phyloP scores from a whole-genome alignment of 1,140 invertebrate genomes.

The Rhyzopertha dominica region DNA sequence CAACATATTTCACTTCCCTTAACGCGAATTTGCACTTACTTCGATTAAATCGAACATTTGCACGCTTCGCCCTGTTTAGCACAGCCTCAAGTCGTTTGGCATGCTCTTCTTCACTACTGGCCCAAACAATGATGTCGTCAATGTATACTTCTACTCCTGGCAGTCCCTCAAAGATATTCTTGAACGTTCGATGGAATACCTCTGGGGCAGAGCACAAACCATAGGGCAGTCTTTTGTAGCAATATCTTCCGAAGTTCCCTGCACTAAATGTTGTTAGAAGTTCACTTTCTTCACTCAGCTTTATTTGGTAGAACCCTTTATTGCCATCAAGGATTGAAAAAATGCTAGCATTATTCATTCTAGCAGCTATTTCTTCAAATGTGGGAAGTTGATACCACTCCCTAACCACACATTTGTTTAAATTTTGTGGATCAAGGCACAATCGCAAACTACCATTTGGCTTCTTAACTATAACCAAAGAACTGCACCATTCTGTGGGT shows the following conservation, averaged over 20 bases:
- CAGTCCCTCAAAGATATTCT: slow-evolving; percentile 4
- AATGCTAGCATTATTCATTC: slow-evolving; percentile 36
- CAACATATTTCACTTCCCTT: neutral
- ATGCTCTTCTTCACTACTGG: slow-evolving; percentile 5
- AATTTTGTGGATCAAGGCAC: slow-evolving; percentile 41
- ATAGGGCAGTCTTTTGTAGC: slow-evolving; percentile 34
- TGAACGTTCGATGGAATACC: slow-evolving; percentile 8
- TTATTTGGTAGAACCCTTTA: slow-evolving; percentile 32
- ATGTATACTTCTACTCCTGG: slow-evolving; percentile 4
- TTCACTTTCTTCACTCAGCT: slow-evolving; percentile 22
- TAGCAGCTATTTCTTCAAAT: slow-evolving; percentile 39
- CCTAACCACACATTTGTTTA: slow-evolving; percentile 43
- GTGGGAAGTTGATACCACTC: slow-evolving; percentile 43
- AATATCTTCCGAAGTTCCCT: slow-evolving; percentile 35
- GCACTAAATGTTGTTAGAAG: slow-evolving; percentile 39
- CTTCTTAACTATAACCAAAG: slow-evolving; percentile 38
- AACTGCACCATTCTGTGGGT: slow-evolving; percentile 43
- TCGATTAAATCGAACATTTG: slow-evolving; percentile 1
- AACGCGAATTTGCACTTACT: neutral
- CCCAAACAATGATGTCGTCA: slow-evolving; percentile 6
- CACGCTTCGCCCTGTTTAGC: neutral
- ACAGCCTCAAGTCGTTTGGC: neutral
- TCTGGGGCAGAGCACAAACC: slow-evolving; percentile 31
- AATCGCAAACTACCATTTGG: slow-evolving; percentile 37
- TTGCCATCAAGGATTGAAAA: slow-evolving; percentile 47